Conservation (phyloP, 2,888 invertebrate genomes). For the Eueremaeus valkanovi region DNA sequence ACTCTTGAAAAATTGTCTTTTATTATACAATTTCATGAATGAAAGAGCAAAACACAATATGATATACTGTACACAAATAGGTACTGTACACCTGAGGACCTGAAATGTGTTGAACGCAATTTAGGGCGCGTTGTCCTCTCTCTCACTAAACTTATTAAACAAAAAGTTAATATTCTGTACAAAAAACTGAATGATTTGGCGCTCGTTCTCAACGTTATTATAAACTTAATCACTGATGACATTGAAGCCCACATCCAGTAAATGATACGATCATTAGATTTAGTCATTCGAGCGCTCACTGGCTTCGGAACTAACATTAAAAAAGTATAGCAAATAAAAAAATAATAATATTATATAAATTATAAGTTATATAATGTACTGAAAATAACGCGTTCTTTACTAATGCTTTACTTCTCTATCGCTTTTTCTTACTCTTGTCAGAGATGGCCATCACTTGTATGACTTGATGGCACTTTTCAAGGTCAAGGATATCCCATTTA, state of each 20-base stretch:
- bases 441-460: no score
- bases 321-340: neutral
- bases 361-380: no score
- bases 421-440: no score
- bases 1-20: neutral
- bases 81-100: neutral
- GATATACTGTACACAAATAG: neutral
- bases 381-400: no score
- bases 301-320: neutral
- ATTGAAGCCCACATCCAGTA: conserved; percentile 32
- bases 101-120: neutral
- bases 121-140: conserved; percentile 33
- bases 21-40: conserved; percentile 34
- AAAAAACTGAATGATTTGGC: neutral
- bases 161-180: conserved; percentile 23
- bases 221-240: conserved; percentile 24
- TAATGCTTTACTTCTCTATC: neutral
- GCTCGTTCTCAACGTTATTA: conserved; percentile 6
- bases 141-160: conserved; percentile 17
- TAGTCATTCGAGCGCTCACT: conserved; percentile 27
- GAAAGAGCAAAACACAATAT: conserved; percentile 19
- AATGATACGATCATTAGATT: conserved; percentile 23
- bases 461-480: no score
- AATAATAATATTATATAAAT: neutral
- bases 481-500: no score